These are phyloP conservation scores for Crossaster papposus DNA, from an alignment of 53 echinoderm and acorn worm species.

Conservation along the genomic window DNA sequence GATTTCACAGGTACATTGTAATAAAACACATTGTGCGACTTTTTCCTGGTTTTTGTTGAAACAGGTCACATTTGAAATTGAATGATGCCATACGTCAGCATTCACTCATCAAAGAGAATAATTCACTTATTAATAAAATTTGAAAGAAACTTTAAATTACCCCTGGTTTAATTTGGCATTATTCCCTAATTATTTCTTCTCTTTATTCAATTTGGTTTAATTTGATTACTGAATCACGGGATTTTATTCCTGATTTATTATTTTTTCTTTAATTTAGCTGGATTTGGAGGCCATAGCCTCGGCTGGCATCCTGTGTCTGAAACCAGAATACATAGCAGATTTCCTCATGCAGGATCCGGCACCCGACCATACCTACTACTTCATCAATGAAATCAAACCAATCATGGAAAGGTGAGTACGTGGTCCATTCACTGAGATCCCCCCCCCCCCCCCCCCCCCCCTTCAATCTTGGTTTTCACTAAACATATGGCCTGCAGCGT, in stretches of 20 bases:
- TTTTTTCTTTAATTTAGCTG: constrained; percentile 58
- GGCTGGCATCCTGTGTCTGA: constrained; percentile 82
- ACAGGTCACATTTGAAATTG: too few relatives aligned
- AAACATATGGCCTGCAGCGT: too few relatives aligned
- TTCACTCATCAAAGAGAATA: too few relatives aligned
- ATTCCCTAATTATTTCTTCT: too few relatives aligned
- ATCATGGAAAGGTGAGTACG: constrained; percentile 84
- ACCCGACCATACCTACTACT: constrained; percentile 79
- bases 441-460: too few relatives aligned
- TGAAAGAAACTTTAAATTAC: too few relatives aligned
- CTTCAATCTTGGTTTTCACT: not conserved
- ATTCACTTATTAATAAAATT: too few relatives aligned
- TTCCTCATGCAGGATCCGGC: constrained; percentile 78
- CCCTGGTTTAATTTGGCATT: too few relatives aligned
- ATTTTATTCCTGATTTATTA: not conserved
- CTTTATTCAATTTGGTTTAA: not conserved
- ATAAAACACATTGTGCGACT: too few relatives aligned
- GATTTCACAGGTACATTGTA: too few relatives aligned
- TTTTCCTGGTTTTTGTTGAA: too few relatives aligned
- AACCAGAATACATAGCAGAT: constrained; percentile 96
- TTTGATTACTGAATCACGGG: not conserved
- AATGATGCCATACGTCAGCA: too few relatives aligned
- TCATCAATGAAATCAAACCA: constrained; percentile 75
- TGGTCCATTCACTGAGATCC: not conserved
- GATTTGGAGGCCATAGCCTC: constrained; percentile 72